Base-by-base conservation (phyloP, 1,140 invertebrate genomes). In the Papilio polyxenes region DNA sequence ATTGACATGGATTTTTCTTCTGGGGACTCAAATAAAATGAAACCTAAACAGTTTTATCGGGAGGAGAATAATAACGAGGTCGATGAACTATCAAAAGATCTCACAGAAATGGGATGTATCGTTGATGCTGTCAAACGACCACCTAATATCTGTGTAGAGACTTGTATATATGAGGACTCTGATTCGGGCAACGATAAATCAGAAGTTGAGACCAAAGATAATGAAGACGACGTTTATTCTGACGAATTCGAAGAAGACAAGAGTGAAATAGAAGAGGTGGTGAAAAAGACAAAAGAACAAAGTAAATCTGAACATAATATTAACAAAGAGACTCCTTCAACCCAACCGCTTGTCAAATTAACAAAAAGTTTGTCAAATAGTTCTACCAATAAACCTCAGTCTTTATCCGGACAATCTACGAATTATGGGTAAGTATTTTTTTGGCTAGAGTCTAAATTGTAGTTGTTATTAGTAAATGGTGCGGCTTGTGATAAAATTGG, bases 31-130 rank as follows among this genome's bases (percentile, higher is more conserved):
- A 91, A 92, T 82, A 90, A 87, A 83, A 87, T 90, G 85, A 90
- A 89, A 89, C 85, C 80, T 81, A 91, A 90, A 91, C 90, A 91
- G 86, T 83, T 86, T 40, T 92, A 89, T 72, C 88, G 91, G 82
- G 93, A 95, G 86, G 94, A 94, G 81, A 95, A 95, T 80, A 95
- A 95, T 82, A 95, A 95, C 88, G 92, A 94, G 74, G 83, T 95
- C 23, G 91, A 94, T 90, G 91, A 90, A 80, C 82, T 95, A 0
- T 91, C 93, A 8, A 91, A 92, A 80, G 88, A 94, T n/a, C 85
- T 95, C 8, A 89, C 90, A 23, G 88, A 92, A 75, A 95, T 95
- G 94, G 94, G 94, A 49, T 94, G 93, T 82, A 92, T 95, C 44
- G 91, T 94, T 20, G 92, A 91, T 59, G 90, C 89, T 20, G 88